Base-by-base conservation (phyloP, 2,113 vertebrate species). In the Lasiurus borealis region DNA sequence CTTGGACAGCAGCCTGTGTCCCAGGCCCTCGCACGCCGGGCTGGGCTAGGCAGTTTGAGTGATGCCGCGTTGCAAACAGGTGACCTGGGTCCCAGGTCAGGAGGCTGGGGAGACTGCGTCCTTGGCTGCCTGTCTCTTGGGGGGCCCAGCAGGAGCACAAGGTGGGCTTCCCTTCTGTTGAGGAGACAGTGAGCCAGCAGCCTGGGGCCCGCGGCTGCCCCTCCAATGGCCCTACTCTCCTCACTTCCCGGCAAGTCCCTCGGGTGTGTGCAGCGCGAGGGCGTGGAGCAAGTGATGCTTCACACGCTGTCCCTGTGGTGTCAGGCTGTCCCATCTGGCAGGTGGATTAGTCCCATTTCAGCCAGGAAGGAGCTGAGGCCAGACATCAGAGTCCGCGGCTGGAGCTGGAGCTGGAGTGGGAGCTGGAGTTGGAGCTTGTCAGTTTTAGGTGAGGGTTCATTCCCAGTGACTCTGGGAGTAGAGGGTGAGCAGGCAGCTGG, bases 231-330 rank as follows among this genome's bases (percentile, higher is more conserved):
- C 27, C 50, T 59, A 29, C 16, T 29, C 40, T 52, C 29, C 10
- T 3, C 3, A 15, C 13, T 8, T 78, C 52, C 19, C 14, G 82
- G 34, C 48, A 44, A 15, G 19, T 4, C 57, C 40, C 10, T 19
- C 36, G 9, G 14, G 10, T 25, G 36, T 18, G 6, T 27, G 7
- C 5, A 36, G 12, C 2, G 0, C 2, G 1, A 31, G 44, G 4
- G 34, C 2, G 9, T 14, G 73, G 27, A 31, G 68, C 46, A 48
- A 29, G 40, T 12, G 34, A 25, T 27, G 0, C 11, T 29, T 64
- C 40, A 40, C 54, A 8, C 6, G 0, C 14, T 3, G 3, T 31
- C 46, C 21, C 18, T 0, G 12, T 36, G 57, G 25, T 54, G 19
- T 46, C 69, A 31, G 31, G 23, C 13, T 1, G 44, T 7, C 34